Evolutionary conservation across 1,140 invertebrate genomes (phyloP), one percentile per base, ranked within the genome.

Genomic region (Neodiprion fabricii): DNA sequence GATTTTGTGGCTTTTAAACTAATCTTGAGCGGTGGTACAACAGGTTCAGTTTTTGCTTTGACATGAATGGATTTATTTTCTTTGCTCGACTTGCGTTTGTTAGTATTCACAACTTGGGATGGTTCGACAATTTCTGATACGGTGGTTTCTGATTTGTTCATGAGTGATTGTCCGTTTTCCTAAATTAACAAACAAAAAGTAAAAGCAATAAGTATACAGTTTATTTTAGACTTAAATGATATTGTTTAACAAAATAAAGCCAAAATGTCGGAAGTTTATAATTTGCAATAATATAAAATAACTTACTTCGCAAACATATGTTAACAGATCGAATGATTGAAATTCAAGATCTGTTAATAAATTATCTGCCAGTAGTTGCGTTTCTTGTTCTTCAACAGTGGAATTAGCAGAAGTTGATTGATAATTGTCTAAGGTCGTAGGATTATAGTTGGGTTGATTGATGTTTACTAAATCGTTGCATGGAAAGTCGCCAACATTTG

Each of bases 221-320:
- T 17, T 76, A 76, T 70, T 82, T 84, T 21, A 40, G 28, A 65
- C 12, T 3, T 7, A 65, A 17, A 65, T 65, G 61, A 65, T 65
- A 65, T 1, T 65, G 7, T 65, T 14, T 1, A 65, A 65, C 3
- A 7, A 3, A 65, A 65, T 14, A 17, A 65, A 65, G 61, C 12
- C 61, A 40, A 40, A 40, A 40, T 40, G 5, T 40, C 28, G 28
- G 5, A 40, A 40, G 2, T 3, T 40, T 40, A 40, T 40, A 40
- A 5, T 40, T 40, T 40, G 28, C 28, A 40, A 40, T 40, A 5
- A 40, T 40, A 40, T 12, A 48, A 10, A 47, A 50, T 17, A 67
- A 85, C 83, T 84, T 80, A 88, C 87, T 71, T 87, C 85, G 28
- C 83, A 82, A 65, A 88, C 78, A 66, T 88, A 88, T 3, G 86